Evolutionary conservation across 2,888 invertebrate species (phyloP), one percentile per base, ranked within the genome.

Genomic region (Cantharis flavilabris): DNA sequence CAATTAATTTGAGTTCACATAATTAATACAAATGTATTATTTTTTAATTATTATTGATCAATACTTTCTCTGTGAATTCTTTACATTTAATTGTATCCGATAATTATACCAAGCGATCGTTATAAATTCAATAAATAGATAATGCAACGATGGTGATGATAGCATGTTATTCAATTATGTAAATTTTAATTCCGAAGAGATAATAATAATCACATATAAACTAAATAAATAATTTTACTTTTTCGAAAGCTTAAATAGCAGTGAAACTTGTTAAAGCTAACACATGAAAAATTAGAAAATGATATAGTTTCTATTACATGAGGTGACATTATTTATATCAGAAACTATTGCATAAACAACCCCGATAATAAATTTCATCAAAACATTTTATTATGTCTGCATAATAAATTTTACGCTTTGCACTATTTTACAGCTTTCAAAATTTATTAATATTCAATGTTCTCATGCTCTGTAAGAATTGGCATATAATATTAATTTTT

Each of bases 231-330:
- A 75, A 30, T 74, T 28, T 74, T 70, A 63, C 75, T 74, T 70
- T 73, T 33, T 23, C 20, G 70, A 70, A 73, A 69, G 62, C 28
- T 75, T 49, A 18, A 65, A 62, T 62, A 62, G 33, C 20, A 77
- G 76, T 71, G 76, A 77, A 77, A 77, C 23, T 70, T 77, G 71
- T 71, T 62, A 77, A 73, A 73, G 23, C 49, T 63, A 69, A 28
- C 20, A 72, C n/a, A 23, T 23, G 26, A 13, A 30, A 65, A 67
- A 67, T 20, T 26, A 23, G 26, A 67, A 18, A 16, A 64, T 49
- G 49, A n/a, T 49, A 13, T 49, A 49, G 49, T 49, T 49, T 49
- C 13, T 49, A 49, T 49, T 49, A 49, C 49, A 49, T n/a, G n/a
- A 49, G 49, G 49, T 18, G 23, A 65, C 18, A 65, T 23, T 18